Evolutionary conservation across 1,140 invertebrate species (phyloP).

Genomic region (Lucilia cuprina): DNA sequence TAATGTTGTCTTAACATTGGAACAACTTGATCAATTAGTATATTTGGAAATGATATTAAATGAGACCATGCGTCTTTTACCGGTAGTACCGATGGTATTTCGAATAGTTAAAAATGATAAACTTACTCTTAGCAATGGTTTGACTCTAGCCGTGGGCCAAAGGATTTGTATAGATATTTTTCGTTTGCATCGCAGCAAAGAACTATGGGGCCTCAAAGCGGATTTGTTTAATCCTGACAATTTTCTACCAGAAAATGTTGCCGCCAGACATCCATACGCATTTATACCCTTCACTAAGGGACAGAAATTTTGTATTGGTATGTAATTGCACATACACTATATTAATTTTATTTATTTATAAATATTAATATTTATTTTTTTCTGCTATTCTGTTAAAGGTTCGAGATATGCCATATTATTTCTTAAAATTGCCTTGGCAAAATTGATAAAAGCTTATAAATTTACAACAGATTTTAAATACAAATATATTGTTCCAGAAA

Average conservation of each 20-base stretch:
- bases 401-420: background rate
- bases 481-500: background rate
- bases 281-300: slow-evolving; percentile 58
- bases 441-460: slow-evolving; percentile 6
- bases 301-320: slow-evolving; percentile 55
- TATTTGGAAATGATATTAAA: slow-evolving; percentile 71
- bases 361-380: background rate
- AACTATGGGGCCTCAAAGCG: slow-evolving; percentile 52
- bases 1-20: slow-evolving; percentile 61
- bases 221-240: slow-evolving; percentile 56
- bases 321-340: background rate
- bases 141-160: slow-evolving; percentile 46
- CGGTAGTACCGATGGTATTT: slow-evolving; percentile 43
- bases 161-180: slow-evolving; percentile 49
- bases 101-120: slow-evolving; percentile 18
- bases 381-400: background rate
- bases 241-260: slow-evolving; percentile 48
- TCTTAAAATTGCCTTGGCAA: background rate
- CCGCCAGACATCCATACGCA: slow-evolving; percentile 50
- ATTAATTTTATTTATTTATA: background rate
- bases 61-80: slow-evolving; percentile 66
- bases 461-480: slow-evolving; percentile 17
- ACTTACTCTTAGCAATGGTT: slow-evolving; percentile 40
- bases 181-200: slow-evolving; percentile 51
- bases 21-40: slow-evolving; percentile 67